phyloP scores from a whole-genome alignment of 2,888 invertebrate genomes.

The Phasia obesa region DNA sequence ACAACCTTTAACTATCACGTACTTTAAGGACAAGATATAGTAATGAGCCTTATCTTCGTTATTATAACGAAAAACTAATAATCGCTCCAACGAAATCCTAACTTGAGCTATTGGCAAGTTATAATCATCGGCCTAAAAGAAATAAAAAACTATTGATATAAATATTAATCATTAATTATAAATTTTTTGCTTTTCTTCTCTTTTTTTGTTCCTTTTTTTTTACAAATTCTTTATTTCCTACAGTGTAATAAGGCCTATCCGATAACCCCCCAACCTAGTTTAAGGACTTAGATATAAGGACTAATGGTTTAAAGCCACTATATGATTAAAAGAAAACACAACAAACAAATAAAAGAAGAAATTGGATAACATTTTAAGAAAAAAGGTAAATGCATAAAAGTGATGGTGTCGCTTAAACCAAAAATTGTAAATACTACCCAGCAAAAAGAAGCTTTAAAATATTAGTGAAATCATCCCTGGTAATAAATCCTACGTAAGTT shows the following conservation, averaged over 20 bases:
- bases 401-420: neutral
- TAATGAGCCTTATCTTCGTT: no score
- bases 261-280: slow-evolving; percentile 56
- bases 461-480: no score
- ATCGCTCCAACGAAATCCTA: no score
- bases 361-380: slow-evolving; percentile 60
- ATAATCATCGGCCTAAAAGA: no score
- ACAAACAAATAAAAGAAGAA: slow-evolving; percentile 39
- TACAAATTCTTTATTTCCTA: slow-evolving; percentile 7
- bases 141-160: no score
- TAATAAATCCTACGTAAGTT: no score
- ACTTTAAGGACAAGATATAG: no score
- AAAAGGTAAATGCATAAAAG: slow-evolving; percentile 44
- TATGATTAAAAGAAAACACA: slow-evolving; percentile 29
- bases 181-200: slow-evolving; percentile 17
- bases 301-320: slow-evolving; percentile 65
- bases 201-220: slow-evolving; percentile 24
- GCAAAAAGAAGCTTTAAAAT: slow-evolving; percentile 1
- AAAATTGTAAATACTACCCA: neutral
- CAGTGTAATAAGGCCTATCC: slow-evolving; percentile 68
- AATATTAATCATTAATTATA: slow-evolving; percentile 1
- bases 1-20: no score
- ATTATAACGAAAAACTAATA: no score
- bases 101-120: no score
- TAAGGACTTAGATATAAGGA: slow-evolving; percentile 68